These are phyloP conservation scores for Malurus alboscapulatus DNA, from an alignment of 2,113 vertebrate species.

Conservation along the genomic window DNA sequence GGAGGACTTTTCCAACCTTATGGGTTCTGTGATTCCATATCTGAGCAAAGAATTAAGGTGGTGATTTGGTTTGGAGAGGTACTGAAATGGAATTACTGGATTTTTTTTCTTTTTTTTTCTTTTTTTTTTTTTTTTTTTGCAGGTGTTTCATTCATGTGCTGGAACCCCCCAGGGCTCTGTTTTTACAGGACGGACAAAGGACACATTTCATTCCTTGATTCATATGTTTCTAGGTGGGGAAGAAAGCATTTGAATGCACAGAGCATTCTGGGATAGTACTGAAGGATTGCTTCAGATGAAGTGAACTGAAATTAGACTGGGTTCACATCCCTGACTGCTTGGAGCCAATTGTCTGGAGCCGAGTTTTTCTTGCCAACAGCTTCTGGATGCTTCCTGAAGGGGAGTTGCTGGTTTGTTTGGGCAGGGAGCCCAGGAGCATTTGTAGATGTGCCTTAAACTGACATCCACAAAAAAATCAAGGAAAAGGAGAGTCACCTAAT, in stretches of 20 bases:
- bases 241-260: not conserved
- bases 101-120: rapidly evolving
- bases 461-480: not conserved
- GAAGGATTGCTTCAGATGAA: not conserved
- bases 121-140: rapidly evolving
- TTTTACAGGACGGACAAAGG: not conserved
- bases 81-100: not conserved
- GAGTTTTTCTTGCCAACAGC: not conserved
- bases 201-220: not conserved
- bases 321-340: not conserved
- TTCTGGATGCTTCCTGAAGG: not conserved
- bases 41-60: rapidly evolving
- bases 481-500: not conserved
- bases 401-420: not conserved
- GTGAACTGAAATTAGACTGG: not conserved
- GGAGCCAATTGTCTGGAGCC: not conserved
- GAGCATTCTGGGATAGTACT: not conserved
- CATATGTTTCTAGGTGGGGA: rapidly evolving
- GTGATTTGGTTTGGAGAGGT: not conserved
- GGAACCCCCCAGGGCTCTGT: not conserved
- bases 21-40: not conserved
- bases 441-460: not conserved
- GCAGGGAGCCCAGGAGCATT: not conserved
- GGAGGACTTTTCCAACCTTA: not conserved
- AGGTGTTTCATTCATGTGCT: not conserved